phyloP scores from a whole-genome alignment of 2,797 vertebrate genomes.

The Sylvilagus floridanus region DNA sequence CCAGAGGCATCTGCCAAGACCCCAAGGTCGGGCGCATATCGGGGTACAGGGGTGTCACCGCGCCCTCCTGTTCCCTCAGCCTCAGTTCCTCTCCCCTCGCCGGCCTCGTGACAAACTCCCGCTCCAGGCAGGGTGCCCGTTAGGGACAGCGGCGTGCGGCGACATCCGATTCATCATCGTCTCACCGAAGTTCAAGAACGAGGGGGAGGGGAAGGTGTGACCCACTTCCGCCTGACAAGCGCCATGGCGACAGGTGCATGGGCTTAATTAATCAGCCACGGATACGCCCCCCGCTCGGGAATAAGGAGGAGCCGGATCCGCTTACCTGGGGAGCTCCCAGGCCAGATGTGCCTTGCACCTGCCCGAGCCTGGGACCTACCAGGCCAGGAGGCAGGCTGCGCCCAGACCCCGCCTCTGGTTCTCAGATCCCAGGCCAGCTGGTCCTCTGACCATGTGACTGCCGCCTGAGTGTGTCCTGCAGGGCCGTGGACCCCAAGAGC shows the following conservation, averaged over 20 bases:
- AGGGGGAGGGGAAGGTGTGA: slow-evolving; percentile 72
- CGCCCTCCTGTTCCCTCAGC: no score
- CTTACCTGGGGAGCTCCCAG: fast-evolving
- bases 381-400: fast-evolving
- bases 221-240: slow-evolving; percentile 84
- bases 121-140: no score
- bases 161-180: not conserved
- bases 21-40: no score
- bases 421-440: fast-evolving
- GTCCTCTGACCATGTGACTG: not conserved
- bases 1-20: no score
- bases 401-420: fast-evolving
- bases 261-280: slow-evolving; percentile 76
- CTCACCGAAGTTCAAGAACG: not conserved
- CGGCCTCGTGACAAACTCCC: no score
- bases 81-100: no score
- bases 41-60: no score
- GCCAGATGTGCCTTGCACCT: not conserved
- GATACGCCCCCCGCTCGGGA: slow-evolving; percentile 22
- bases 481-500: not conserved
- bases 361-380: fast-evolving
- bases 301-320: fast-evolving
- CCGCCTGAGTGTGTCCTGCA: not conserved
- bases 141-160: fast-evolving
- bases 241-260: slow-evolving; percentile 83